Base-by-base conservation (phyloP, 2,113 vertebrate genomes). In the Archilochus colubris region DNA sequence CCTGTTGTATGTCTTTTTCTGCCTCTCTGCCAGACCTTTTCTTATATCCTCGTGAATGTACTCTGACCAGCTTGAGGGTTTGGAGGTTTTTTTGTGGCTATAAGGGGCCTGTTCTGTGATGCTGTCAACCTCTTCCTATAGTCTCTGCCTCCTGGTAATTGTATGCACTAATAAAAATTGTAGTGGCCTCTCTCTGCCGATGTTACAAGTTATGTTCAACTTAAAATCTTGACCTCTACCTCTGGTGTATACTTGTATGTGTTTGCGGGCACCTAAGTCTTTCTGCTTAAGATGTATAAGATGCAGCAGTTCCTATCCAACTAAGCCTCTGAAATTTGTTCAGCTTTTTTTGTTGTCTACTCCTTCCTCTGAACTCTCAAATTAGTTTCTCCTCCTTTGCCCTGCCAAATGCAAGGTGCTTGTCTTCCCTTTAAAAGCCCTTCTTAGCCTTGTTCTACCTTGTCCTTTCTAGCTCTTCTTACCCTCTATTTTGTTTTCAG, bases 301-400 rank as follows among this genome's bases (percentile, higher is more conserved):
- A 48, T 70, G 51, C 72, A 81, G 48, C 28, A 15, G 23, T 63
- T 78, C 51, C 43, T 63, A 6, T 38, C 46, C 12, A 2, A 62
- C 72, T 82, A 51, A 77, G 72, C 51, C 33, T 77, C 82, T 68
- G 73, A 88, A 72, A 86, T 40, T 53, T 4, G 1, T 75, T 63
- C 33, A 31, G 40, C 2, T 24, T 63, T 86, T 72, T 76, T 70
- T 69, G 43, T 62, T 69, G 43, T 59, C 48, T 90, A 44, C 38
- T 23, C 6, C 3, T 83, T 88, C 38, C 28, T 4, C 38, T 81
- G 61, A 67, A 88, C 62, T 81, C 80, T 81, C 17, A 63, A 12
- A 70, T 90, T 90, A 85, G 59, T 81, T 95, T 48, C 25, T 92
- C 51, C 75, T 89, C 25, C 43, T 88, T 59, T 81, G 43, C 57